These are phyloP conservation scores for Globicephala melas DNA, from an alignment of 2,113 vertebrate genomes.

Conservation along the genomic window DNA sequence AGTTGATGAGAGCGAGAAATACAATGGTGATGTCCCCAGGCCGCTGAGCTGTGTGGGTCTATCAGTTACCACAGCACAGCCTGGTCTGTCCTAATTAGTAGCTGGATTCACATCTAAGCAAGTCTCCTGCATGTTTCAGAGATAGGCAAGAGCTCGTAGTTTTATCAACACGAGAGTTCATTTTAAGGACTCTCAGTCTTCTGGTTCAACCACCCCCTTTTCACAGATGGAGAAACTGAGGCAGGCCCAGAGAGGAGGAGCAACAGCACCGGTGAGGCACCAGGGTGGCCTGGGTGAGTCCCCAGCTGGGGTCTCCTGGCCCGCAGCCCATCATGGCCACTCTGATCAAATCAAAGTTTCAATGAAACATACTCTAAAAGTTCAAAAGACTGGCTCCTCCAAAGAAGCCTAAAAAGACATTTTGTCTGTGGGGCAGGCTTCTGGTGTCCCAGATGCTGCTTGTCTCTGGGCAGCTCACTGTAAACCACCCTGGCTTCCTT, in stretches of 20 bases:
- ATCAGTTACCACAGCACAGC: neutral
- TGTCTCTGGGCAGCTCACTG: neutral
- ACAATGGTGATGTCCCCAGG: neutral
- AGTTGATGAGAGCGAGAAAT: neutral
- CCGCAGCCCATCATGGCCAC: rapidly evolving
- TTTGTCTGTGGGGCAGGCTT: neutral
- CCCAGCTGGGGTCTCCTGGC: neutral
- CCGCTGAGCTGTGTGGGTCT: neutral
- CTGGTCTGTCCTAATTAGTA: neutral
- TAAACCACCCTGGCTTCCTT: neutral
- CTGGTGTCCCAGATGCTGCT: too few species aligned
- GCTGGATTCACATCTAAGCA: neutral
- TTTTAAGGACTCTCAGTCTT: neutral
- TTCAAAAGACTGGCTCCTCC: neutral
- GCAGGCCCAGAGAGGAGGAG: neutral
- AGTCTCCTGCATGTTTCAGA: neutral
- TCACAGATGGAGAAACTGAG: neutral
- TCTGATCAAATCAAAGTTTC: neutral
- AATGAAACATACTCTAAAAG: neutral
- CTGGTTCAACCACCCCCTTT: neutral
- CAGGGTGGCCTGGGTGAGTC: rapidly evolving
- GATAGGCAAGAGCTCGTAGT: neutral
- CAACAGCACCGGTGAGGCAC: neutral
- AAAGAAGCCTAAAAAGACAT: neutral
- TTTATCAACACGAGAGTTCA: neutral